Evolutionary conservation across 2,113 vertebrate genomes (phyloP).

Genomic region (Sapayoa aenigma): DNA sequence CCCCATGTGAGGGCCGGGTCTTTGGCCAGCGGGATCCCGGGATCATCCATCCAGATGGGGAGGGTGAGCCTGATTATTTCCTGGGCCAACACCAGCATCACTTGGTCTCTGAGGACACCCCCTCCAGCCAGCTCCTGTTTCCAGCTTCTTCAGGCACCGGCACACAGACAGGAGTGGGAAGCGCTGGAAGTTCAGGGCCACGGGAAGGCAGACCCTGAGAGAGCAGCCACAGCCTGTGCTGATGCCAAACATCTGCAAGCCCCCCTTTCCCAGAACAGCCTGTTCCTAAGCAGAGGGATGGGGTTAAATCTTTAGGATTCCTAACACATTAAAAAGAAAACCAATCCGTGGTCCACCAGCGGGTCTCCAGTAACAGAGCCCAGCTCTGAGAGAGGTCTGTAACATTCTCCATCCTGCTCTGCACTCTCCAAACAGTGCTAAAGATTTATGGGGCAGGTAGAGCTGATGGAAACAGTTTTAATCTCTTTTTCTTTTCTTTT

Average conservation of each 20-base stretch:
- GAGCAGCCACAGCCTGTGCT: not conserved
- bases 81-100: not conserved
- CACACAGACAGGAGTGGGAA: rapidly evolving
- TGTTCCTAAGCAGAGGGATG: not conserved
- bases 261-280: not conserved
- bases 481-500: not conserved
- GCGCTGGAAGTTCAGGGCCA: rapidly evolving
- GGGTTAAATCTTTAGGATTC: not conserved
- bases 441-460: not conserved
- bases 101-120: not conserved
- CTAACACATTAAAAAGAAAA: not conserved
- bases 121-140: not conserved
- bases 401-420: not conserved
- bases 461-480: not conserved
- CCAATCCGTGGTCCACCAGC: not conserved
- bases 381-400: not conserved
- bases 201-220: too few species aligned
- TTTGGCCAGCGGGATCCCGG: not conserved
- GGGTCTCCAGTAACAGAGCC: not conserved
- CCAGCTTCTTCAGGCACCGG: not conserved
- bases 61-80: not conserved
- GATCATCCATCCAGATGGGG: not conserved
- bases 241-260: not conserved
- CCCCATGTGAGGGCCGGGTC: not conserved
- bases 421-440: not conserved